Evolutionary conservation across 1,140 invertebrate genomes (phyloP), one percentile per base, ranked within the genome.

Genomic region (Tachypleus tridentatus): DNA sequence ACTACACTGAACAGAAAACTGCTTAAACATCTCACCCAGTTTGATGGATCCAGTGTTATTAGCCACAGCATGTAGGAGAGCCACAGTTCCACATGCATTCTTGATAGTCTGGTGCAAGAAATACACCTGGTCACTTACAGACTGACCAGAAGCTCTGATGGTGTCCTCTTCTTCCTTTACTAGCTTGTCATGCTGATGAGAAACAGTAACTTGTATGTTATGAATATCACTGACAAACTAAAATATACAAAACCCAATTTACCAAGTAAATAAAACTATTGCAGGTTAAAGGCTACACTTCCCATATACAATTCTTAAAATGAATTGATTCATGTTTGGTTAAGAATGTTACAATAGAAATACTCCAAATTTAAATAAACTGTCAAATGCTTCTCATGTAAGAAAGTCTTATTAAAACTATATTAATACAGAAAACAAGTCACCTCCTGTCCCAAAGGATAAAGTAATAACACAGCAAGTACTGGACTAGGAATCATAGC

Each of bases 51-150:
- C 72, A 51, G 66, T 47, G 71, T 82, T 83, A 72, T 85, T 84
- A 29, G 80, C 82, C 57, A 85, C 67, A 51, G 82, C 77, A 76
- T 97, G 94, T 57, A 97, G 85, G 51, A 97, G 78, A 50, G 93
- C 95, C 66, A 98, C 86, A 3, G 93, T 96, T 49, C 95, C 95
- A 81, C 95, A 98, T 4, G 95, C 93, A 82, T 98, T 99, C 53
- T 86, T 85, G 59, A 97, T 86, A 62, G 85, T 87, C 77, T 99
- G 96, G 72, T 91, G 91, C 81, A 97, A 85, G 76, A 88, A 93
- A 77, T 89, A 97, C 58, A 97, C 74, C 72, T 85, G 82, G n/a
- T 80, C 53, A 47, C 62, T 84, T 6, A 54, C 70, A 61, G 79
- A 77, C 75, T 85, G 82, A 10, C n/a, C 51, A 50, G 5, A 48